Evolutionary conservation across 2,113 vertebrate species (phyloP).

Genomic region (Tachycineta bicolor): DNA sequence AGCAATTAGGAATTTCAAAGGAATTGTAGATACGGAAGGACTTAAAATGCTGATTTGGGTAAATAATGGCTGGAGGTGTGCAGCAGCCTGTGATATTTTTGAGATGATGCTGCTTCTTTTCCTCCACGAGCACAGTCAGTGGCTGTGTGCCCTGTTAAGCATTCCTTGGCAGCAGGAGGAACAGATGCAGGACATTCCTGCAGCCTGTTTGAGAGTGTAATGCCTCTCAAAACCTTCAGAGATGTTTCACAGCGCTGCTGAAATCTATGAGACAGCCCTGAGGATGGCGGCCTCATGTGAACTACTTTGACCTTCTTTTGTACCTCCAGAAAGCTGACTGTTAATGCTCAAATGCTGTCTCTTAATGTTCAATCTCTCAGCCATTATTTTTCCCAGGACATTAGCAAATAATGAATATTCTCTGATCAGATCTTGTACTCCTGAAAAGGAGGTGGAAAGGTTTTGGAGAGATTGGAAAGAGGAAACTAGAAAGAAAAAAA

Average conservation of each 20-base stretch:
- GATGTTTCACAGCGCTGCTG: neutral
- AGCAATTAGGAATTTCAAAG: neutral
- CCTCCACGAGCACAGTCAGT: neutral
- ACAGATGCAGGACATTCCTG: constrained; percentile 32
- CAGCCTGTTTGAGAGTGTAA: neutral
- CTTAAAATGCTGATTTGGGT: neutral
- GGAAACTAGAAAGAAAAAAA: neutral
- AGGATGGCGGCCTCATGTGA: neutral
- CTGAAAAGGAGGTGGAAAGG: neutral
- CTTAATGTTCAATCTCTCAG: neutral
- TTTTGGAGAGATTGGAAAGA: neutral
- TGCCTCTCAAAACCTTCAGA: constrained; percentile 20
- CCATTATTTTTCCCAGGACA: neutral
- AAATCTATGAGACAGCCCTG: neutral
- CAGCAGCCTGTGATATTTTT: neutral
- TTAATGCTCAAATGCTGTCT: neutral
- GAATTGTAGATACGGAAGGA: neutral
- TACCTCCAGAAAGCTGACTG: neutral
- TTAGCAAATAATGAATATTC: neutral
- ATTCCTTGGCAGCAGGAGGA: constrained; percentile 53
- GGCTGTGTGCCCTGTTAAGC: neutral
- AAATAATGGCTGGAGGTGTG: neutral
- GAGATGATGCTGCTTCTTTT: constrained; percentile 9
- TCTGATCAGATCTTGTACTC: neutral
- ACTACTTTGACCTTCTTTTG: constrained; percentile 4